These are phyloP conservation scores for Fragariocoptes setiger DNA, from an alignment of 1,140 invertebrate species.

Conservation along the genomic window DNA sequence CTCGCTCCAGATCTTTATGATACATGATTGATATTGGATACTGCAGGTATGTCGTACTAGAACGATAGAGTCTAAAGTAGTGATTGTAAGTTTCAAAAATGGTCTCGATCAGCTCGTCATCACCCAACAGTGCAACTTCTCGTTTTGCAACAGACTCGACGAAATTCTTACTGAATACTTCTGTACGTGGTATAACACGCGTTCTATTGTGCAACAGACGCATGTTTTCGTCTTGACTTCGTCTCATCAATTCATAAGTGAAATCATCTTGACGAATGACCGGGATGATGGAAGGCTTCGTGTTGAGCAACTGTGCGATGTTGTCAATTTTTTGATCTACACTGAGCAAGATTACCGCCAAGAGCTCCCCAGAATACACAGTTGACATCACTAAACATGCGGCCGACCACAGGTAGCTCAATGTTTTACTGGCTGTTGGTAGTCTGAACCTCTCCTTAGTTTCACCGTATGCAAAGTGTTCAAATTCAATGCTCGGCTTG, in stretches of 20 bases:
- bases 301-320: neutral
- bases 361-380: neutral
- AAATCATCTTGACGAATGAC: neutral
- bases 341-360: neutral
- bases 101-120: neutral
- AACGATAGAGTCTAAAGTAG: neutral
- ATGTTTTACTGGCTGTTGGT: neutral
- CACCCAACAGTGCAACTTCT: neutral
- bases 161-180: neutral
- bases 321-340: neutral
- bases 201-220: neutral
- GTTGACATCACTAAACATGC: neutral
- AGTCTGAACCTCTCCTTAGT: neutral
- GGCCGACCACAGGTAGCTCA: neutral
- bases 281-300: neutral
- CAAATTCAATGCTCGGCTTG: neutral
- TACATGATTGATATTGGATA: neutral
- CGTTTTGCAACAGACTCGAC: neutral
- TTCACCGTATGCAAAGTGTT: neutral
- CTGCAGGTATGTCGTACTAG: neutral
- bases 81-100: neutral
- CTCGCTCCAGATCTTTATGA: neutral
- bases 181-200: neutral
- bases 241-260: neutral
- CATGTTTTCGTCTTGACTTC: neutral